Percentiles rank a stretch among this genome's conserved stretches.
Evolutionary conservation across 2,797 vertebrate species (phyloP).

Genomic region (Spea hammondii): DNA sequence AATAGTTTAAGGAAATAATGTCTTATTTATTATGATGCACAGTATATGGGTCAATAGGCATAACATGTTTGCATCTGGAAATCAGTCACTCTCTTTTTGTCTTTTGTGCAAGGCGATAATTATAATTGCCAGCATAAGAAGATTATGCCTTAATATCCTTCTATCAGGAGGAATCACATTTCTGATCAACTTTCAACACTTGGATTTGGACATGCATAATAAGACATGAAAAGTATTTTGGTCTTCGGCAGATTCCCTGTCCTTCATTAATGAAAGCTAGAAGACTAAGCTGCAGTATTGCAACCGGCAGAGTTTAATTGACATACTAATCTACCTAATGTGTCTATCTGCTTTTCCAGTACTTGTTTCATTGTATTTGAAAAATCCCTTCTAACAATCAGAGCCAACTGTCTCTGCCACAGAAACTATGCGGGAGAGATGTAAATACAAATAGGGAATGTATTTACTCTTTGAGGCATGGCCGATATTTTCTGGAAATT

Average conservation of each 20-base stretch:
- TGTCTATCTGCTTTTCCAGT: conserved; percentile 32
- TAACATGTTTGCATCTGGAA: neutral
- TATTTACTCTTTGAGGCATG: too few species aligned
- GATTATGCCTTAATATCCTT: conserved; percentile 51
- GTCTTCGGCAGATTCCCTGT: conserved; percentile 27
- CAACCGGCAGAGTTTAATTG: conserved; percentile 49
- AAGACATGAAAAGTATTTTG: conserved; percentile 25
- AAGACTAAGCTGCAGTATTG: conserved; percentile 26
- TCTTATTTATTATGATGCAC: neutral
- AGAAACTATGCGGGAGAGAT: conserved; percentile 30
- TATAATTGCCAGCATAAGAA: conserved; percentile 51
- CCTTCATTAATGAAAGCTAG: conserved; percentile 26
- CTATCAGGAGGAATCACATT: conserved; percentile 43
- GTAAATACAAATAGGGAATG: conserved; percentile 18
- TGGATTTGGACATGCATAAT: conserved; percentile 48
- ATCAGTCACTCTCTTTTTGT: conserved; percentile 8
- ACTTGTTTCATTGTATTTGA: conserved; percentile 25
- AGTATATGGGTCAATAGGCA: neutral
- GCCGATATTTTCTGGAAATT: too few species aligned
- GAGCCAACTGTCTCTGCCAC: conserved; percentile 47
- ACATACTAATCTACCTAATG: conserved; percentile 55
- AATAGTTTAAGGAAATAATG: too few species aligned
- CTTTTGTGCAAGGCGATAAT: conserved; percentile 51
- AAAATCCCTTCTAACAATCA: conserved; percentile 42
- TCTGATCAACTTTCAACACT: conserved; percentile 49